Conservation (phyloP, 1,140 invertebrate genomes). For the Drosophila trapezifrons region DNA sequence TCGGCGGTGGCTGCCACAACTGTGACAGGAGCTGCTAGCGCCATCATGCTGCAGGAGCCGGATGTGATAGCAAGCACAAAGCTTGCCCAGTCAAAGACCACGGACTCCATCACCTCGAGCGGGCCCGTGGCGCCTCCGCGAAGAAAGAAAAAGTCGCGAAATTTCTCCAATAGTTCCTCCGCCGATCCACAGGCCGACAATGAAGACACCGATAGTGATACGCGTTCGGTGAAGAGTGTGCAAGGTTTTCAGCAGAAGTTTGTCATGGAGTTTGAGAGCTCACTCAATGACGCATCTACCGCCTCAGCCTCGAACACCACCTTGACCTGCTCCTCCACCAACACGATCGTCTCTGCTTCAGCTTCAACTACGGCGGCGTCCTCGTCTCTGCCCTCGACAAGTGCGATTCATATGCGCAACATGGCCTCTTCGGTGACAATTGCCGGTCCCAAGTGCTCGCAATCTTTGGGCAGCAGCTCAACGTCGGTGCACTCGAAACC, state of each 20-base stretch:
- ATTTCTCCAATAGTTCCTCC: conserved; percentile 85
- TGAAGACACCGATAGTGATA: conserved; percentile 79
- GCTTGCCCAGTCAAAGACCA: conserved; percentile 85
- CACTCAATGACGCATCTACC: conserved; percentile 68
- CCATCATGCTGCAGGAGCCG: conserved; percentile 89
- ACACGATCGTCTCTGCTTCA: conserved; percentile 70
- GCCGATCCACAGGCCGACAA: conserved; percentile 70
- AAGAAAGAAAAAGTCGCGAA: conserved; percentile 90
- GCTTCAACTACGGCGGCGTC: conserved; percentile 75
- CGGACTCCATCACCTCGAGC: conserved; percentile 80
- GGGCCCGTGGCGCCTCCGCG: conserved; percentile 92
- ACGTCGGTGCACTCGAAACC: conserved; percentile 83
- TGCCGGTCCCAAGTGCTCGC: conserved; percentile 81
- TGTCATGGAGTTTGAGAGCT: conserved; percentile 78
- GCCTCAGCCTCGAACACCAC: conserved; percentile 54
- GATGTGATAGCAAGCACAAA: conserved; percentile 98
- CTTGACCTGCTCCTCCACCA: conserved; percentile 69
- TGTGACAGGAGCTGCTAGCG: conserved; percentile 16
- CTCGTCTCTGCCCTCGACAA: conserved; percentile 80
- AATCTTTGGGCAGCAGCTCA: conserved; percentile 84
- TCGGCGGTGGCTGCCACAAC: conserved; percentile 2
- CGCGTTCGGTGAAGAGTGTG: conserved; percentile 80
- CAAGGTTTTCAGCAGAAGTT: conserved; percentile 78
- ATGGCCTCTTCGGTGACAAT: conserved; percentile 91
- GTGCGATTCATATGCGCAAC: conserved; percentile 86